Base-by-base conservation (phyloP, 2,797 vertebrate species). In the Pipistrellus nathusii region DNA sequence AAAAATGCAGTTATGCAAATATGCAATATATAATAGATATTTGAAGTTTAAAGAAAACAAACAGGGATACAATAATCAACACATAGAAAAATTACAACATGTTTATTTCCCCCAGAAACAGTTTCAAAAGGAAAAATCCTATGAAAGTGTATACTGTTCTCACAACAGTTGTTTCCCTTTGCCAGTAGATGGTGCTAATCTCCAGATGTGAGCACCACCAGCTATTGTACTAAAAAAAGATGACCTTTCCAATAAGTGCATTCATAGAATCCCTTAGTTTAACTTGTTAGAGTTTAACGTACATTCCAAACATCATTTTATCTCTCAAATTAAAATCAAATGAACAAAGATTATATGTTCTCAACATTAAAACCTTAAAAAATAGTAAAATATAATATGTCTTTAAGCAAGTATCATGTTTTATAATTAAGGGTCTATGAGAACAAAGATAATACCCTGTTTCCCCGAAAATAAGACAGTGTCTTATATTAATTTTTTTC, bases 151-250 rank as follows among this genome's bases (percentile, higher is more conserved):
- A 66, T 2, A 57, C 8, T 55, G 25, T 84, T 53, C 77, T 95
- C 35, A 38, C 32, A 83, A 80, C 41, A 94, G 30, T 8, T 95
- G 21, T 73, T 57, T 38, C 38, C 62, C 38, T 46, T 91, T 72
- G 18, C 95, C 97, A 96, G 95, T 69, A 97, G 97, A 94, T 97
- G 95, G 96, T 68, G 94, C 96, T 95, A 59, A 55, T 71, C 78
- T 66, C 91, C 88, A 95, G 44, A 91, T 48, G 20, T 93, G 82
- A n/a, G 12, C 48, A 62, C 35, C 85, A 57, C 12, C 4, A n/a
- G 27, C 55, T 35, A 10, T 0, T 8, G 3, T 4, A 55, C 83
- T 80, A 57, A 83, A 66, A 46, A 53, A 88, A 94, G 48, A 90
- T 15, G 21, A 72, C 44, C 9, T 89, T 92, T 62, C 77, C 20